phyloP scores from a whole-genome alignment of 2,113 vertebrate species.

The Setophaga kirtlandii region DNA sequence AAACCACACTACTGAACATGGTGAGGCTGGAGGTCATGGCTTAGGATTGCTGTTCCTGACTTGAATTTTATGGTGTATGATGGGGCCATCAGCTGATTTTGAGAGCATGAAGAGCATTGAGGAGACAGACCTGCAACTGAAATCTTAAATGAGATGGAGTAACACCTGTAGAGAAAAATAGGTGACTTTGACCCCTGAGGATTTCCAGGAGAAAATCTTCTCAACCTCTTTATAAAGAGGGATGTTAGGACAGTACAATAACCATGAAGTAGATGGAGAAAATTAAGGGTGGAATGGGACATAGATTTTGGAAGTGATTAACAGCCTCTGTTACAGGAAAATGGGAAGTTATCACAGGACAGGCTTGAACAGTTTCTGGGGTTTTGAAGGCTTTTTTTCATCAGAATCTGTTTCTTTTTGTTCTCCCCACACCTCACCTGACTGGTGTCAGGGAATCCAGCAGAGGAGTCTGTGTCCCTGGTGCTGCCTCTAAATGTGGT shows the following conservation, averaged over 20 bases:
- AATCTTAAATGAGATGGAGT: neutral
- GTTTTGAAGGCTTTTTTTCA: neutral
- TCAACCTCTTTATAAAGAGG: neutral
- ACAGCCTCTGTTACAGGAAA: neutral
- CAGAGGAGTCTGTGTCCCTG: constrained; percentile 62
- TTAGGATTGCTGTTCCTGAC: neutral
- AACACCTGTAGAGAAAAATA: neutral
- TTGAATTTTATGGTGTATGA: neutral
- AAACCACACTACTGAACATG: neutral
- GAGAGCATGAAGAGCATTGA: neutral
- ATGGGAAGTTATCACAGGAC: neutral
- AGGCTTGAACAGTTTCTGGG: neutral
- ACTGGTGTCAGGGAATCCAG: constrained; percentile 23
- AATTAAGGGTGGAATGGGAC: neutral
- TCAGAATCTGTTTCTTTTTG: neutral
- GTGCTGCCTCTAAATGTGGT: constrained; percentile 49
- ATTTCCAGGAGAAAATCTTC: neutral
- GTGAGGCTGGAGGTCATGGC: neutral
- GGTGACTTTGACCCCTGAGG: neutral
- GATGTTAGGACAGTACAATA: neutral
- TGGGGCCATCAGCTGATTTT: neutral
- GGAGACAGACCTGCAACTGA: neutral
- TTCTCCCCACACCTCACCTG: neutral
- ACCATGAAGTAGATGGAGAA: neutral
- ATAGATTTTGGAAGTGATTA: neutral